These are phyloP conservation scores for Aphidoletes aphidimyza DNA, from an alignment of 2,888 invertebrate species.

Conservation along the genomic window DNA sequence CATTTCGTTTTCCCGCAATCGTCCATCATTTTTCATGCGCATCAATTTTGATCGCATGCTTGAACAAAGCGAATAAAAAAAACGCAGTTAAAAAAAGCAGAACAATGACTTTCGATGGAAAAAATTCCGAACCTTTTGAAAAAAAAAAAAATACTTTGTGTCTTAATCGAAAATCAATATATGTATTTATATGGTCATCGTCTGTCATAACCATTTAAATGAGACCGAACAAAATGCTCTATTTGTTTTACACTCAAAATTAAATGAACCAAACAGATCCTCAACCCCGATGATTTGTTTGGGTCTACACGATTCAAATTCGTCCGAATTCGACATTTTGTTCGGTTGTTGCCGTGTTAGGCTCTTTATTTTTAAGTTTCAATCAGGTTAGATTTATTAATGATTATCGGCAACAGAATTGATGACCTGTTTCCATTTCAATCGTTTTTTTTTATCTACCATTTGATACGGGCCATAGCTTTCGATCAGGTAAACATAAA, in stretches of 20 bases:
- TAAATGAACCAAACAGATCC: not conserved
- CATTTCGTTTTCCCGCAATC: not conserved
- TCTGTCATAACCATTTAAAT: slow-evolving; percentile 38
- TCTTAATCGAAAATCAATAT: slow-evolving; percentile 49
- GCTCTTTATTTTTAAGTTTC: slow-evolving; percentile 1
- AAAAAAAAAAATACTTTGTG: slow-evolving; percentile 1
- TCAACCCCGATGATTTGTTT: slow-evolving; percentile 22
- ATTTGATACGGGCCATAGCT: not conserved
- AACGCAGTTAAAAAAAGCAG: not conserved
- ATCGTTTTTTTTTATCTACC: not conserved
- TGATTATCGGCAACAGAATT: slow-evolving; percentile 36
- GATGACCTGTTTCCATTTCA: not conserved
- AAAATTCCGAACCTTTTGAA: not conserved
- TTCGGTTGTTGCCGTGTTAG: not conserved
- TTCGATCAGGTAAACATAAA: slow-evolving; percentile 8
- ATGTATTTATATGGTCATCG: not conserved
- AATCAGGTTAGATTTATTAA: slow-evolving; percentile 36
- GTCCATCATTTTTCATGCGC: slow-evolving; percentile 14
- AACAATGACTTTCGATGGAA: not conserved
- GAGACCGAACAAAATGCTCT: not conserved
- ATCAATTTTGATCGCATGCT: not conserved
- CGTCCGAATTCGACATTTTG: too few relatives aligned
- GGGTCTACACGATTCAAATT: not conserved
- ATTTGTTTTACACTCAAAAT: slow-evolving; percentile 18
- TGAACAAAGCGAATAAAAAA: not conserved